These are phyloP conservation scores for Idris sp. DNA, from an alignment of 1,140 invertebrate genomes.

Conservation along the genomic window DNA sequence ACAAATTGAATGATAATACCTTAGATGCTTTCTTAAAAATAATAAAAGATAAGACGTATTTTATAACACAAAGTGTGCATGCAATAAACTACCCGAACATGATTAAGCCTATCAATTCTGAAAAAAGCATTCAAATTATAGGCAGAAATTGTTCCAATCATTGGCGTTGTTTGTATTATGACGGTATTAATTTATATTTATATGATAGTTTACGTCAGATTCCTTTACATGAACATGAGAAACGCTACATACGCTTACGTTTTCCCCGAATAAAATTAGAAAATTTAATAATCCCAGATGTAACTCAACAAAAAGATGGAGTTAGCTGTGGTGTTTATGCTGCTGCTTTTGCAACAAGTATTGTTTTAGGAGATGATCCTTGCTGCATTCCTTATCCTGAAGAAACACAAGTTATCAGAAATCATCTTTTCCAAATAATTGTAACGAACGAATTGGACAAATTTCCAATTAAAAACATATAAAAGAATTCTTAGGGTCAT, in stretches of 20 bases:
- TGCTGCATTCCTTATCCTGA: too few relatives aligned
- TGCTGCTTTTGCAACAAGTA: slow-evolving; percentile 14
- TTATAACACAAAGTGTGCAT: slow-evolving; percentile 29
- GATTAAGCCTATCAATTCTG: too few relatives aligned
- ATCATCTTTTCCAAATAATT: too few relatives aligned
- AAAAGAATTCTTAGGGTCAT: too few relatives aligned
- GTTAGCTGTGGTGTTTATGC: slow-evolving; percentile 10
- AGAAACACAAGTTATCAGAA: too few relatives aligned
- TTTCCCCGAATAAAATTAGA: neutral
- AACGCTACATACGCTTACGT: neutral
- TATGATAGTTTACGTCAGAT: slow-evolving; percentile 1
- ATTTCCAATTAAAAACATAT: too few relatives aligned
- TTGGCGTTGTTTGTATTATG: slow-evolving; percentile 14
- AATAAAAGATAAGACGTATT: slow-evolving; percentile 1
- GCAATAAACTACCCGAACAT: too few relatives aligned
- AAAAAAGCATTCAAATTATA: slow-evolving; percentile 17
- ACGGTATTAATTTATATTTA: slow-evolving; percentile 1
- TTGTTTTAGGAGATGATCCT: slow-evolving; percentile 4
- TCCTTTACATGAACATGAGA: too few relatives aligned
- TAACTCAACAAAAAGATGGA: neutral
- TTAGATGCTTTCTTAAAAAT: slow-evolving; percentile 21
- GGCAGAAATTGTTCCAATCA: neutral
- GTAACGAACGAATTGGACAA: too few relatives aligned
- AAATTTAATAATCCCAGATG: neutral
- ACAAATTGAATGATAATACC: neutral